Evolutionary conservation across 2,797 vertebrate species (phyloP), one percentile per base, ranked within the genome.

Genomic region (Myotis pilosus): DNA sequence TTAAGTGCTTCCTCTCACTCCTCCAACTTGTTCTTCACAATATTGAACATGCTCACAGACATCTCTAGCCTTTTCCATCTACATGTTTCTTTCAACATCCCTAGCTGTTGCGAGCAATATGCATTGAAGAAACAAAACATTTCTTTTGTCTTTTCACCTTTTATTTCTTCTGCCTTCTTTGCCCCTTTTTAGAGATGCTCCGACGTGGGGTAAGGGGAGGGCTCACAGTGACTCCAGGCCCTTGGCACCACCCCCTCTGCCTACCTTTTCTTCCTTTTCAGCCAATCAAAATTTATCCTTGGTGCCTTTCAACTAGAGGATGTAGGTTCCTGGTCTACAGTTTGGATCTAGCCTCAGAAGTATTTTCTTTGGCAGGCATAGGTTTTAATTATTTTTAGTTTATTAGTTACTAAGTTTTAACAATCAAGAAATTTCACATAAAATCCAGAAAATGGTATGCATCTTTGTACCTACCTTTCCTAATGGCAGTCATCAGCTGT

Each of bases 381-480:
- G 8, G 30, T 19, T 83, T 81, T 62, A 53, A 51, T 53, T 86
- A 33, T 82, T 81, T 81, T 51, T 1, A 0, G 0, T 71, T 47
- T 62, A 72, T 41, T 68, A 23, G 33, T 71, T 86, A 55, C 55
- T 89, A 49, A 60, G 19, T 85, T 94, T 83, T 66, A 60, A 87
- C 49, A 64, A 36, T 13, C 13, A 38, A 33, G 12, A 89, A 84
- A 87, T 95, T 60, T 84, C 36, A 51, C 15, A 44, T 53, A 33
- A 64, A 82, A 76, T 17, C 8, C 17, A 66, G 17, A 64, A 92
- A 85, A 85, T 72, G 8, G 2, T 57, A 15, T 12, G n/a, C 28
- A n/a, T 93, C 12, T 23, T 13, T n/a, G 57, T n/a, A 5, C 10
- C 44, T 8, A 49, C 23, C 6, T 62, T 95, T 89, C 53, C 66